These are phyloP conservation scores for Agrypnia vestita DNA, from an alignment of 1,140 invertebrate species.

Conservation along the genomic window DNA sequence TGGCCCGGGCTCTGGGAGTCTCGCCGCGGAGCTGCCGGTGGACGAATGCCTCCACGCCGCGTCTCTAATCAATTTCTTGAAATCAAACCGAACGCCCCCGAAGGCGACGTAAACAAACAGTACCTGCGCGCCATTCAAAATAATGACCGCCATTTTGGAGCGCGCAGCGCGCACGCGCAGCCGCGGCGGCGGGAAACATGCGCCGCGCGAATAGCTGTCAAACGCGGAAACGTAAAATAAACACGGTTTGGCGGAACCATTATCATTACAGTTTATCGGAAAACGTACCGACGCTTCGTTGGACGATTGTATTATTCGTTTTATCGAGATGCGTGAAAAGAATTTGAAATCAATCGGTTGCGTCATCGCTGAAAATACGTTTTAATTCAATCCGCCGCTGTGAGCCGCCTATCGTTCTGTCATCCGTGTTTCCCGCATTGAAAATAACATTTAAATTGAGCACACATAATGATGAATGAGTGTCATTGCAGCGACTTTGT, in stretches of 20 bases:
- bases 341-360: slow-evolving; percentile 37
- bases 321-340: slow-evolving; percentile 9
- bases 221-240: slow-evolving; percentile 16
- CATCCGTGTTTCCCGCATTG: slow-evolving; percentile 26
- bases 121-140: slow-evolving; percentile 18
- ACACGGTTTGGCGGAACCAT: neutral
- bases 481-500: slow-evolving; percentile 44
- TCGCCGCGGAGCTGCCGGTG: neutral
- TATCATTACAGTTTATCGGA: neutral
- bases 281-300: neutral
- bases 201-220: slow-evolving; percentile 30
- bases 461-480: slow-evolving; percentile 13
- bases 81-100: slow-evolving; percentile 22
- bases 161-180: slow-evolving; percentile 27
- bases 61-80: slow-evolving; percentile 21
- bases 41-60: slow-evolving; percentile 31
- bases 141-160: slow-evolving; percentile 41
- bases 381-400: slow-evolving; percentile 28
- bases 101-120: slow-evolving; percentile 37
- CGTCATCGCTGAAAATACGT: slow-evolving; percentile 33
- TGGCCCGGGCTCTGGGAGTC: neutral
- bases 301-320: slow-evolving; percentile 21
- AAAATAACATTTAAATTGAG: slow-evolving; percentile 23
- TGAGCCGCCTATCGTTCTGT: slow-evolving; percentile 4
- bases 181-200: slow-evolving; percentile 33